Evolutionary conservation across 2,888 invertebrate species (phyloP).

Genomic region (Leptogaster cylindrica): DNA sequence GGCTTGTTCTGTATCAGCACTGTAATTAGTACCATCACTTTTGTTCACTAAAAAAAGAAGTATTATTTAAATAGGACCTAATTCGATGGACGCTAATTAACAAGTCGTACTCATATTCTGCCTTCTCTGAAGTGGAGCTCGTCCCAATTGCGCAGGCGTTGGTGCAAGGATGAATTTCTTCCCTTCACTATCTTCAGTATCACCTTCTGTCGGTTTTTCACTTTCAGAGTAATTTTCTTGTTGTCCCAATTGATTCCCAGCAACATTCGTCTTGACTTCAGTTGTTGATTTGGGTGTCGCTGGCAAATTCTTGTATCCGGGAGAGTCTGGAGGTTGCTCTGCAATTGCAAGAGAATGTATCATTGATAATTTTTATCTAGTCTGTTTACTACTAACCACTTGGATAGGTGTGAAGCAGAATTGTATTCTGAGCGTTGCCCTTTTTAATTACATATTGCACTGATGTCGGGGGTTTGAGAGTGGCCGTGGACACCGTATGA

Average conservation of each 20-base stretch:
- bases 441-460: conserved; percentile 58
- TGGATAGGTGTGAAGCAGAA: conserved; percentile 48
- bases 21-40: conserved; percentile 3
- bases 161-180: conserved; percentile 82
- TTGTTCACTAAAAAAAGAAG: conserved; percentile 23
- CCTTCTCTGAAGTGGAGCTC: conserved; percentile 85
- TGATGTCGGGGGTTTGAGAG: conserved; percentile 48
- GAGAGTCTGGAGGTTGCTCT: conserved; percentile 54
- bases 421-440: conserved; percentile 46
- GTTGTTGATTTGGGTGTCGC: conserved; percentile 59
- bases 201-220: conserved; percentile 49
- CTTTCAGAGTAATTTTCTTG: conserved; percentile 36
- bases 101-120: conserved; percentile 76
- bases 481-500: conserved; percentile 26
- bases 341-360: too few species aligned
- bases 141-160: conserved; percentile 91
- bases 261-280: conserved; percentile 22
- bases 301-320: conserved; percentile 58
- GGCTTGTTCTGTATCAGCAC: conserved; percentile 57
- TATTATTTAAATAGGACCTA: not conserved
- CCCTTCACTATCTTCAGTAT: conserved; percentile 50
- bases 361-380: too few species aligned
- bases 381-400: conserved; percentile 40
- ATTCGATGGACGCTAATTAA: too few species aligned
- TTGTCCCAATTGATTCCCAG: conserved; percentile 24